A percentile compares a stretch with the other conserved stretches of the same genome.
phyloP scores from a whole-genome alignment of 2,797 vertebrate species.

The Luscinia megarhynchos region DNA sequence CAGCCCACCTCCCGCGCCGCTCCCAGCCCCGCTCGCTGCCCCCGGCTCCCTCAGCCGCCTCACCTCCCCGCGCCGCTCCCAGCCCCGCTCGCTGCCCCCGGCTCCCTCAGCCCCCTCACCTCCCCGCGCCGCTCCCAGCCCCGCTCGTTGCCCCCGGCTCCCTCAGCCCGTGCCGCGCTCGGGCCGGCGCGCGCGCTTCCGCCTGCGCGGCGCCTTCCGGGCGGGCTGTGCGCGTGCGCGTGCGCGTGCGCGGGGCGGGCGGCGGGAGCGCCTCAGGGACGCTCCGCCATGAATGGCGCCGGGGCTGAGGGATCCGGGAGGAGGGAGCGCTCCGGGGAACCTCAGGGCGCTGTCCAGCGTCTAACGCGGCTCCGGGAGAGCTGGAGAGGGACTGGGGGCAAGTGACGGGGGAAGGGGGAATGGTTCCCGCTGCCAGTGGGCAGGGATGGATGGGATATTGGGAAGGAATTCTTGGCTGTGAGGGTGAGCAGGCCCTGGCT shows the following conservation, averaged over 20 bases:
- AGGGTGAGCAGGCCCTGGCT: not conserved
- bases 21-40: too few relatives aligned
- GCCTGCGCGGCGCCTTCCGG: not conserved
- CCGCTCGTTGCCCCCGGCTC: too few relatives aligned
- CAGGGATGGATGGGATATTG: accelerated
- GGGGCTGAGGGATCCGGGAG: not conserved
- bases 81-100: not conserved
- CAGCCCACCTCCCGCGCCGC: too few relatives aligned
- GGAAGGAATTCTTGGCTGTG: not conserved
- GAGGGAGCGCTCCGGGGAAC: accelerated
- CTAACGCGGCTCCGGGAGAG: not conserved
- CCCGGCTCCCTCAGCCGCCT: not conserved
- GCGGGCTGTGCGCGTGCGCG: not conserved
- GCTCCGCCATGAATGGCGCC: not conserved
- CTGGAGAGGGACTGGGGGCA: not conserved
- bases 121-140: too few relatives aligned
- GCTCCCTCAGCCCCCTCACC: not conserved
- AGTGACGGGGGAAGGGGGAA: too few relatives aligned
- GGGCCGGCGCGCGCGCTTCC: not conserved
- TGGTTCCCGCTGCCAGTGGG: not conserved
- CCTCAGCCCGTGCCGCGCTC: not conserved
- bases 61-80: not conserved
- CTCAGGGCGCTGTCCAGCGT: accelerated
- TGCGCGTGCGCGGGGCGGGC: not conserved
- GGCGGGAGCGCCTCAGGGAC: not conserved